Evolutionary conservation across 2,797 vertebrate genomes (phyloP).

Genomic region (Pelobates cultripes): DNA sequence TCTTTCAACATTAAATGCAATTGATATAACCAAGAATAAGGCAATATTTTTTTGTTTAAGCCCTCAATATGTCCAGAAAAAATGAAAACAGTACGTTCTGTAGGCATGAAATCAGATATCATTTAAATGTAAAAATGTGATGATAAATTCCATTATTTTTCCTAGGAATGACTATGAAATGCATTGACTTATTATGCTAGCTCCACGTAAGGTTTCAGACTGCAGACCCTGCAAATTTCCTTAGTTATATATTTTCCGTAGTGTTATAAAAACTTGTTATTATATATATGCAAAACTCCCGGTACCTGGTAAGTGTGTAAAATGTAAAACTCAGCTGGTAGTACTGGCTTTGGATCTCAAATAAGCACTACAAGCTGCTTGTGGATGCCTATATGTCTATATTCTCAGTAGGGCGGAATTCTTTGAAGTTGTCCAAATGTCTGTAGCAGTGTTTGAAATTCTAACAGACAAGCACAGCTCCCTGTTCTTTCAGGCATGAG

Average conservation of each 20-base stretch:
- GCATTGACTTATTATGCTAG: neutral
- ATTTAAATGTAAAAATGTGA: no score
- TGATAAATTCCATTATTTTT: no score
- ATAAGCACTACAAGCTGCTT: neutral
- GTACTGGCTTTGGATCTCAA: slow-evolving; percentile 1
- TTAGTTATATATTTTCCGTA: neutral
- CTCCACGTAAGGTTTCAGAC: neutral
- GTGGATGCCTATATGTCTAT: neutral
- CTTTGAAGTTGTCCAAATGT: slow-evolving; percentile 37
- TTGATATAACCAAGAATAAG: no score
- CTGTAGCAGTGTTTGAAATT: slow-evolving; percentile 44
- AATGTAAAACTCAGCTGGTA: slow-evolving; percentile 17
- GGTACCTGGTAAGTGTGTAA: neutral
- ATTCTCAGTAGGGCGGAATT: slow-evolving; percentile 32
- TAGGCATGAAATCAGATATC: no score
- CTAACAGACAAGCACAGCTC: slow-evolving; percentile 34
- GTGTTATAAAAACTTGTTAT: neutral
- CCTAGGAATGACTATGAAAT: no score
- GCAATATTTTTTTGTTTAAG: no score
- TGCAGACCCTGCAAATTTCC: neutral
- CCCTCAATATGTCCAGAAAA: no score
- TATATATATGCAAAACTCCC: neutral
- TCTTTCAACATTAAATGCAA: no score
- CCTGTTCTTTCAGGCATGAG: slow-evolving; percentile 43
- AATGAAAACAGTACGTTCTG: no score